Base-by-base conservation (phyloP, 1,140 invertebrate genomes). In the Cheumatopsyche charites region DNA sequence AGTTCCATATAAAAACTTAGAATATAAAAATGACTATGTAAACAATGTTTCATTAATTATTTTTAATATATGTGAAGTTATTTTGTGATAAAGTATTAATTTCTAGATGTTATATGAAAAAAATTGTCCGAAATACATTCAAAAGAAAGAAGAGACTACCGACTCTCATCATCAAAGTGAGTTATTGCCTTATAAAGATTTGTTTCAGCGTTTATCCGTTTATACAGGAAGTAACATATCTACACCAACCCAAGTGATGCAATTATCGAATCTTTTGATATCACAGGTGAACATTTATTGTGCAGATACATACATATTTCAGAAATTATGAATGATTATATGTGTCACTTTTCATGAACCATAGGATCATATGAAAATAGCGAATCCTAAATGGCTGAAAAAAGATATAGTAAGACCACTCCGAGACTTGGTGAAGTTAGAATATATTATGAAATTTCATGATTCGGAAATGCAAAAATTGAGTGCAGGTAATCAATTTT, bases 1-100 rank as follows among this genome's bases (percentile, higher is more conserved):
- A 1, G 85, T 91, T 36, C 86, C 89, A 12, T 84, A 84, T 69
- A 80, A 78, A 0, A 82, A 82, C 76, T 80, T 82, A 49, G 71
- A 78, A 45, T 68, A 75, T 42, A 66, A 77, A 25, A 73, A 82
- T 25, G 83, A 85, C 68, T 83, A 77, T 77, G 83, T 79, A 70
- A 47, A 4, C 11, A 21, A 58, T 67, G n/a, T n/a, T n/a, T n/a
- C n/a, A n/a, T n/a, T n/a, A n/a, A n/a, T n/a, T n/a, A n/a, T n/a
- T n/a, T 9, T 26, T 4, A 3, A 36, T 36, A 36, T 4, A 36
- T 36, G 9, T 36, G 29, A 36, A 36, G 3, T 9, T 36, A 36
- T 36, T 9, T 4, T 9, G 3, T 36, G 9, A 36, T 9, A 43
- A n/a, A 36, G 29, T 25, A 63, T 66, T 4, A 12, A 55, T 75